Conservation (phyloP, 2,113 vertebrate species). For the Amphiprion percula region DNA sequence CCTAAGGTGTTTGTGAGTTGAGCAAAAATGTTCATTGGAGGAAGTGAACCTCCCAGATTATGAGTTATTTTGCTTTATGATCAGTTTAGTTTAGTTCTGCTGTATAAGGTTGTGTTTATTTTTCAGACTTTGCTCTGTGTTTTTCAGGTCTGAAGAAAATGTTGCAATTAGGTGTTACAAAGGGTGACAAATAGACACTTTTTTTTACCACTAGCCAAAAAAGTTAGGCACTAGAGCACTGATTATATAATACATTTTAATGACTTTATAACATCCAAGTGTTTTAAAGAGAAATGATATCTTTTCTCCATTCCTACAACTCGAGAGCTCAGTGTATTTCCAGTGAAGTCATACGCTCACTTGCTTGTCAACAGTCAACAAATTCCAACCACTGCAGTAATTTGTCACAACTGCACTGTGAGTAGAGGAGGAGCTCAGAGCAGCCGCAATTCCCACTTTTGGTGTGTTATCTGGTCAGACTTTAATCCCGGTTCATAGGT, state of each 20-base stretch:
- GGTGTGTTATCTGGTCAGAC: conserved; percentile 56
- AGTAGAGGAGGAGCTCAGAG: conserved; percentile 39
- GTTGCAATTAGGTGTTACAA: neutral
- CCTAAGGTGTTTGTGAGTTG: conserved; percentile 8
- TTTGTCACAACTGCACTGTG: conserved; percentile 24
- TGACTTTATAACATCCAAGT: too few species aligned
- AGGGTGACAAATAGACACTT: neutral
- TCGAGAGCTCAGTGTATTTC: neutral
- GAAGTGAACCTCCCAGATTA: neutral
- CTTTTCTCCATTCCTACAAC: neutral
- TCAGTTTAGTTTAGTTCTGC: neutral
- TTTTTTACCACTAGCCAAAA: neutral
- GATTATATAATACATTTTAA: too few species aligned
- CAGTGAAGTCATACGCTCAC: conserved; percentile 1
- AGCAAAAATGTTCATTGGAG: neutral
- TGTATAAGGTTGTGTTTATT: neutral
- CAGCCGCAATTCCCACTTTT: conserved; percentile 26
- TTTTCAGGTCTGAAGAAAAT: neutral
- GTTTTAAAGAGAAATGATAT: neutral
- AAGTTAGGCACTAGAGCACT: too few species aligned
- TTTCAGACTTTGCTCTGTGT: neutral
- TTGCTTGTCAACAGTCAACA: conserved; percentile 38
- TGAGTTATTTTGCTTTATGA: neutral
- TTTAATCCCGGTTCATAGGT: conserved; percentile 68
- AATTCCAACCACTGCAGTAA: conserved; percentile 18